These are phyloP conservation scores for Anthrax anthrax DNA, from an alignment of 2,888 invertebrate species.

Conservation along the genomic window DNA sequence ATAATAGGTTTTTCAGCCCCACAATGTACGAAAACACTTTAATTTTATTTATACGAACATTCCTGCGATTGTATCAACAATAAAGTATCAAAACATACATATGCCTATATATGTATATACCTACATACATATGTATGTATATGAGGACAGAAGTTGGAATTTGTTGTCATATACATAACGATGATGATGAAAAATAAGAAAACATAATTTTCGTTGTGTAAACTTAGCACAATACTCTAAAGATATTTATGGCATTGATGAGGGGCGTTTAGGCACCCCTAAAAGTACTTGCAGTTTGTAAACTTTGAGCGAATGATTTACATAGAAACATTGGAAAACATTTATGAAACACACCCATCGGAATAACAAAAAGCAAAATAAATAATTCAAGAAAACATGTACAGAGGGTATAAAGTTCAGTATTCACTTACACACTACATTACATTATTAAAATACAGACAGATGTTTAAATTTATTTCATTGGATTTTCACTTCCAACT, in stretches of 20 bases:
- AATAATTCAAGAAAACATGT: too few species aligned
- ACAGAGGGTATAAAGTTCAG: too few species aligned
- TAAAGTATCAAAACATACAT: constrained; percentile 4
- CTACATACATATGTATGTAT: background rate
- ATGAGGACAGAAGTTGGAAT: background rate
- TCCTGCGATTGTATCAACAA: constrained; percentile 11
- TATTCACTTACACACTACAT: too few species aligned
- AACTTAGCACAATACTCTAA: too few species aligned
- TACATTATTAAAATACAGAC: too few species aligned
- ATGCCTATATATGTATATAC: too few species aligned
- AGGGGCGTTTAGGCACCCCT: background rate
- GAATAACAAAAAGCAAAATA: too few species aligned
- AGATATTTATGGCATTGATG: background rate
- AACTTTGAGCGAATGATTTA: constrained; percentile 14
- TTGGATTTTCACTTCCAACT: background rate
- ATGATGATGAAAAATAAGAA: too few species aligned
- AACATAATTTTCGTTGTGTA: too few species aligned
- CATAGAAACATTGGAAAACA: constrained; percentile 15
- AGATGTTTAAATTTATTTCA: too few species aligned
- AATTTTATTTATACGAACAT: constrained; percentile 10
- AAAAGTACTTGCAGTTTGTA: constrained; percentile 16
- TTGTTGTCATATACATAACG: too few species aligned
- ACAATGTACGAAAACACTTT: constrained; percentile 12
- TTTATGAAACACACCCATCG: constrained; percentile 18
- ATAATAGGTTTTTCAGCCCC: background rate